phyloP scores from a whole-genome alignment of 1,140 invertebrate species.

The Brachystomella parvula region DNA sequence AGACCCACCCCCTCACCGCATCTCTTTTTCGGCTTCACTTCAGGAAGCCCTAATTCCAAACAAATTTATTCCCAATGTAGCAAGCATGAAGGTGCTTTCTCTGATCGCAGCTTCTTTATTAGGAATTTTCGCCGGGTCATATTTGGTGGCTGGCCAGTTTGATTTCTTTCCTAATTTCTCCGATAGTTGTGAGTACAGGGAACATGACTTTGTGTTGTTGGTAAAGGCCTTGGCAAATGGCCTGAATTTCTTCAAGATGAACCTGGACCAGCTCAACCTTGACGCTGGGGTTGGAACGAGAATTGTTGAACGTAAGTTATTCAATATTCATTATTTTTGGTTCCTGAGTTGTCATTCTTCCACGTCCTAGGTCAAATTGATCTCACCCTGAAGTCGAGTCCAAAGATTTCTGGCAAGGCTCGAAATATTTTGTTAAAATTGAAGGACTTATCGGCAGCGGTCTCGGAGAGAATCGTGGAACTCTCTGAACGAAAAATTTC shows the following conservation, averaged over 20 bases:
- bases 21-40: background rate
- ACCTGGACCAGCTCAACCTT: slow-evolving; percentile 8
- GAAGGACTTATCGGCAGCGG: too few relatives aligned
- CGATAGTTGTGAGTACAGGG: background rate
- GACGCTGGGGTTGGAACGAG: slow-evolving; percentile 18
- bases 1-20: too few relatives aligned
- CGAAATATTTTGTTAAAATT: background rate
- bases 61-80: background rate
- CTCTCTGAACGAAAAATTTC: background rate
- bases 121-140: too few relatives aligned
- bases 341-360: background rate
- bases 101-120: background rate
- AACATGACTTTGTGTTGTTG: background rate
- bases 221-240: background rate
- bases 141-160: background rate
- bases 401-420: background rate
- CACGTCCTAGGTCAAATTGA: background rate
- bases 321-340: background rate
- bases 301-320: slow-evolving; percentile 9
- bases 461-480: too few relatives aligned
- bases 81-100: background rate
- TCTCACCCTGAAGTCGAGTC: background rate
- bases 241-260: slow-evolving; percentile 8
- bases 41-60: background rate
- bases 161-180: background rate